Percentiles rank a stretch among this genome's conserved stretches.
These are phyloP conservation scores for Rhabdomys dilectus DNA, from an alignment of 2,113 vertebrate species.

Conservation along the genomic window DNA sequence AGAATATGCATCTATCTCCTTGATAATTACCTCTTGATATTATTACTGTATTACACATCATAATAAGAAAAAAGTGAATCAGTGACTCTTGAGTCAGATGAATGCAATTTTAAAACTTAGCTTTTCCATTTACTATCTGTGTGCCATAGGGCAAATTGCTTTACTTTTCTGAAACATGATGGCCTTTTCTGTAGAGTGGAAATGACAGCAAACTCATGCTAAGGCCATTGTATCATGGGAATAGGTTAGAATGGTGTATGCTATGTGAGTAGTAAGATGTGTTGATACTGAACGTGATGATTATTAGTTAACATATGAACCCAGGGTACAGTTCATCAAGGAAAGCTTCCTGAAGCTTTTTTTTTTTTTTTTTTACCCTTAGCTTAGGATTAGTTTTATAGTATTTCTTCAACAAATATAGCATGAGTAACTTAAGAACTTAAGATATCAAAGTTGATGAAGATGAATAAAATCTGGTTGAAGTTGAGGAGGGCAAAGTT, in stretches of 20 bases:
- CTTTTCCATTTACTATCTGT: background rate
- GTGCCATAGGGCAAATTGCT: background rate
- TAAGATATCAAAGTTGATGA: background rate
- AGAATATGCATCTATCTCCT: background rate
- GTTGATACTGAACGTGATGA: background rate
- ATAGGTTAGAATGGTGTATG: background rate
- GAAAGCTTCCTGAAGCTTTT: background rate
- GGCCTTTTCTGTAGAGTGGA: background rate
- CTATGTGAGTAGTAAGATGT: background rate
- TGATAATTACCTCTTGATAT: constrained; percentile 7
- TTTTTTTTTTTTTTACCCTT: background rate
- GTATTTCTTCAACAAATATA: background rate
- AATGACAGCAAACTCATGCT: fast-evolving
- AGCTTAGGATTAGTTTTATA: background rate
- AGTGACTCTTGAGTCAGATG: background rate
- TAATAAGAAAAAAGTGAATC: background rate
- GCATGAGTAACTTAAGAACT: no score
- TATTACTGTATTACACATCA: background rate
- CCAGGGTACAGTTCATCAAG: background rate
- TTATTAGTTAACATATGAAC: background rate
- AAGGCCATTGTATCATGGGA: fast-evolving
- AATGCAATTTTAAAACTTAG: background rate
- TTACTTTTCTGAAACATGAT: constrained; percentile 4
- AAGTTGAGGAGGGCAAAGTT: background rate
- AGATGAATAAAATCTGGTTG: background rate